phyloP scores from a whole-genome alignment of 53 echinoderm and acorn worm species.

The Henricia sp. region DNA sequence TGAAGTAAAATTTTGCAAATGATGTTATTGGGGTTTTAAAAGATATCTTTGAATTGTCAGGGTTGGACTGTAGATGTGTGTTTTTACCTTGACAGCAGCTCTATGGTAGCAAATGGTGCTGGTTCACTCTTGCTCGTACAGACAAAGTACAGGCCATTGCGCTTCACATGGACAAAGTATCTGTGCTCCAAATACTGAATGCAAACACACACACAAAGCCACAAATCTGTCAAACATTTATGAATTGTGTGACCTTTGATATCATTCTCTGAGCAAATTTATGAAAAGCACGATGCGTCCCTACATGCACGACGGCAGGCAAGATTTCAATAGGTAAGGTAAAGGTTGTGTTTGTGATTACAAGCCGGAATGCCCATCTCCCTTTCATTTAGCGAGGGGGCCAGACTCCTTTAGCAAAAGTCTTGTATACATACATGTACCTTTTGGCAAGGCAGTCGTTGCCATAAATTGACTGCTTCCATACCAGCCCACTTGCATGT shows the following conservation, averaged over 20 bases:
- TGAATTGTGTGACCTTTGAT: background rate
- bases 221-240: background rate
- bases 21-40: too few relatives aligned
- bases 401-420: background rate
- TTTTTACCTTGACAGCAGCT: conserved; percentile 83
- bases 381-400: background rate
- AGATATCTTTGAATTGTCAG: too few relatives aligned
- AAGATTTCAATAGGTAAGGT: background rate
- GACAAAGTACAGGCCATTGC: conserved; percentile 81
- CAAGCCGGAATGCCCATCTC: too few relatives aligned
- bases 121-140: conserved; percentile 71
- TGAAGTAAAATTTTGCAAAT: too few relatives aligned
- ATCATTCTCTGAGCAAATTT: background rate
- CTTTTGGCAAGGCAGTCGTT: background rate
- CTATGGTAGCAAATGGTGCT: conserved; percentile 78
- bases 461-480: background rate
- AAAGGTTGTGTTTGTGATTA: too few relatives aligned
- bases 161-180: conserved; percentile 78
- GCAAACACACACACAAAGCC: background rate
- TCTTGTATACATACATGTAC: background rate
- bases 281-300: too few relatives aligned
- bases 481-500: background rate
- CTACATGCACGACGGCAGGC: background rate
- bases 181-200: conserved; percentile 68
- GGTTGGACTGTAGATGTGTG: too few relatives aligned